phyloP scores from a whole-genome alignment of 2,888 invertebrate genomes.

The Drosophila koepferae region DNA sequence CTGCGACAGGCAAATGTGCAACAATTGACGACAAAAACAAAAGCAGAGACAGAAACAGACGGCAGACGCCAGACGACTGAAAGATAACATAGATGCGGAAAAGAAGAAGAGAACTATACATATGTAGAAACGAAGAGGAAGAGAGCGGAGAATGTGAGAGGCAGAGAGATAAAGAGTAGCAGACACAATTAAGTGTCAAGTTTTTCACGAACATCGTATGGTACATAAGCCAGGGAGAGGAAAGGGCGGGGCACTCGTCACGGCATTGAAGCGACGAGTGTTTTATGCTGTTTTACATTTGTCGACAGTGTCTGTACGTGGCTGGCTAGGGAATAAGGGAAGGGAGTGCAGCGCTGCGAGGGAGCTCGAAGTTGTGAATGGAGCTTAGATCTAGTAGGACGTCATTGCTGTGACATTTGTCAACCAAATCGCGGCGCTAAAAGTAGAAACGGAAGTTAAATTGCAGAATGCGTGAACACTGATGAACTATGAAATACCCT shows the following conservation, averaged over 20 bases:
- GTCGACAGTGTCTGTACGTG: slow-evolving; percentile 24
- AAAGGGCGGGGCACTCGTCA: background rate
- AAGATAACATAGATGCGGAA: slow-evolving; percentile 27
- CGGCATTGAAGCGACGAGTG: slow-evolving; percentile 56
- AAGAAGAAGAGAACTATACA: slow-evolving; percentile 7
- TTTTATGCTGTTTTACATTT: slow-evolving; percentile 70
- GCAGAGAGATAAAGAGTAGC: slow-evolving; percentile 23
- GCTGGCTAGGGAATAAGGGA: background rate
- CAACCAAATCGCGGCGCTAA: slow-evolving; percentile 52
- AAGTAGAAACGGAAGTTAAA: slow-evolving; percentile 36
- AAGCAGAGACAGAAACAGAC: slow-evolving; percentile 58
- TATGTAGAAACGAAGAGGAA: slow-evolving; percentile 3
- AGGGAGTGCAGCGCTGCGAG: background rate
- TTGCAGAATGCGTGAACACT: slow-evolving; percentile 5
- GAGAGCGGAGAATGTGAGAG: slow-evolving; percentile 14
- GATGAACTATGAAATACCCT: slow-evolving; percentile 6
- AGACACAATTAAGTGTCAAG: slow-evolving; percentile 75
- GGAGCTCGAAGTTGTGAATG: background rate
- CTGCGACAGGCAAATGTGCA: slow-evolving; percentile 65
- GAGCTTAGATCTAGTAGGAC: slow-evolving; percentile 37
- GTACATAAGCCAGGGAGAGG: slow-evolving; percentile 3
- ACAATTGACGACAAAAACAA: slow-evolving; percentile 77
- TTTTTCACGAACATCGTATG: slow-evolving; percentile 69
- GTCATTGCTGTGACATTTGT: slow-evolving; percentile 66
- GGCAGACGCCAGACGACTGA: slow-evolving; percentile 51